These are phyloP conservation scores for Rutpela maculata DNA, from an alignment of 2,888 invertebrate species.

Conservation along the genomic window DNA sequence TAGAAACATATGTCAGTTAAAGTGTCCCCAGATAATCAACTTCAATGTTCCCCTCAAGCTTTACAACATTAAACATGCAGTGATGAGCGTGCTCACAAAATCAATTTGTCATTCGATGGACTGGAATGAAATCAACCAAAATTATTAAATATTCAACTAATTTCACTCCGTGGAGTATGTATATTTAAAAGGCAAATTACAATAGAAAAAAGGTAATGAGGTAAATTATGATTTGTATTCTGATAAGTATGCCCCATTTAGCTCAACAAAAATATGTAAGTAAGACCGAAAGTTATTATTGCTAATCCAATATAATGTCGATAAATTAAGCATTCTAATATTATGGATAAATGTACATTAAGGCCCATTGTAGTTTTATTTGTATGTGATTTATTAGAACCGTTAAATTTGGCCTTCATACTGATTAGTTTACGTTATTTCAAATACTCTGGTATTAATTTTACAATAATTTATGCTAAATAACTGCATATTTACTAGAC, in stretches of 20 bases:
- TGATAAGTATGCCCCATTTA: constrained; percentile 8
- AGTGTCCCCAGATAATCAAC: constrained; percentile 31
- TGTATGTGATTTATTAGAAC: constrained; percentile 23
- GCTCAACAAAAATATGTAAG: not conserved
- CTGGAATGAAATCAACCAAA: constrained; percentile 50
- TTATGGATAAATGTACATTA: not conserved
- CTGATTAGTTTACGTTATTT: not conserved
- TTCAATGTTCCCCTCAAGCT: constrained; percentile 30
- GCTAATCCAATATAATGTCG: not conserved
- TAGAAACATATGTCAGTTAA: constrained; percentile 46
- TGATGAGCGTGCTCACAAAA: constrained; percentile 54
- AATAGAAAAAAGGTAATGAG: constrained; percentile 10
- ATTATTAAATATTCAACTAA: constrained; percentile 45
- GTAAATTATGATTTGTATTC: constrained; percentile 23
- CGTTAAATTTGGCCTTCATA: not conserved
- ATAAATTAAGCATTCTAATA: not conserved
- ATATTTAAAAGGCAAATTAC: constrained; percentile 30
- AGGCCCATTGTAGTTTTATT: not conserved
- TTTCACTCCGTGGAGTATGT: constrained; percentile 30
- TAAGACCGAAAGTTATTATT: not conserved
- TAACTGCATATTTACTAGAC: not conserved
- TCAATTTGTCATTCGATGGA: constrained; percentile 54
- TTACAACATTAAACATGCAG: constrained; percentile 54
- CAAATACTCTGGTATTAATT: not conserved
- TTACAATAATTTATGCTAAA: constrained; percentile 7